A percentile compares a stretch with the other conserved stretches of the same genome.
phyloP scores from a whole-genome alignment of 1,140 invertebrate genomes.

The Ceratosolen solmsi region DNA sequence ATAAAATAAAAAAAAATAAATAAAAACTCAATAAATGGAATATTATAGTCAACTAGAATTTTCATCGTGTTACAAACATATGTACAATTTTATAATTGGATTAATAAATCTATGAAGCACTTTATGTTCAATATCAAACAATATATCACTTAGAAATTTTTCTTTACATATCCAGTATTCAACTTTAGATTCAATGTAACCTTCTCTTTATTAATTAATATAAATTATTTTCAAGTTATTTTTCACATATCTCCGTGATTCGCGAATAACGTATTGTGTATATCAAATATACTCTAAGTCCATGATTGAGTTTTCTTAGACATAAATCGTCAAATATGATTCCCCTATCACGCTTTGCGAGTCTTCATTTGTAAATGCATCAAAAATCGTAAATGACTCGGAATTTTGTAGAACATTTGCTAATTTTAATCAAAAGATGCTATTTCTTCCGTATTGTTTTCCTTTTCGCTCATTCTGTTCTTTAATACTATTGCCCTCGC shows the following conservation, averaged over 20 bases:
- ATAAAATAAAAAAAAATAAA: conserved; percentile 38
- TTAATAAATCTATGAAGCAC: conserved; percentile 52
- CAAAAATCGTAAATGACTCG: conserved; percentile 40
- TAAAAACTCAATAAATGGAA: conserved; percentile 46
- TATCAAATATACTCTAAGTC: conserved; percentile 40
- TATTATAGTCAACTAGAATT: conserved; percentile 52
- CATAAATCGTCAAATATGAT: conserved; percentile 33
- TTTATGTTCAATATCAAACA: conserved; percentile 51
- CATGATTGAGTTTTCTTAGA: conserved; percentile 31
- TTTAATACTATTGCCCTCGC: conserved; percentile 40
- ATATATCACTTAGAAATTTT: conserved; percentile 52
- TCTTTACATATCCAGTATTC: conserved; percentile 44
- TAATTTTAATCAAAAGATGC: conserved; percentile 10
- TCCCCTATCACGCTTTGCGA: conserved; percentile 24
- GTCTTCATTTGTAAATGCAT: conserved; percentile 50
- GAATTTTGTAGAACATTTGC: conserved; percentile 7
- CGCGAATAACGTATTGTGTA: conserved; percentile 24
- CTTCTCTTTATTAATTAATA: conserved; percentile 22
- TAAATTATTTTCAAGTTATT: conserved; percentile 18
- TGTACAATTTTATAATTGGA: conserved; percentile 54
- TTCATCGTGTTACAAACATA: conserved; percentile 54
- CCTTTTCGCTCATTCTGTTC: background rate
- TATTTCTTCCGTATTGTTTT: conserved; percentile 31
- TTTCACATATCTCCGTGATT: conserved; percentile 10
- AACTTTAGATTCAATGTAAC: conserved; percentile 35